These are phyloP conservation scores for Stomatorhinus ivindoensis DNA, from an alignment of 2,113 vertebrate genomes.

Conservation along the genomic window DNA sequence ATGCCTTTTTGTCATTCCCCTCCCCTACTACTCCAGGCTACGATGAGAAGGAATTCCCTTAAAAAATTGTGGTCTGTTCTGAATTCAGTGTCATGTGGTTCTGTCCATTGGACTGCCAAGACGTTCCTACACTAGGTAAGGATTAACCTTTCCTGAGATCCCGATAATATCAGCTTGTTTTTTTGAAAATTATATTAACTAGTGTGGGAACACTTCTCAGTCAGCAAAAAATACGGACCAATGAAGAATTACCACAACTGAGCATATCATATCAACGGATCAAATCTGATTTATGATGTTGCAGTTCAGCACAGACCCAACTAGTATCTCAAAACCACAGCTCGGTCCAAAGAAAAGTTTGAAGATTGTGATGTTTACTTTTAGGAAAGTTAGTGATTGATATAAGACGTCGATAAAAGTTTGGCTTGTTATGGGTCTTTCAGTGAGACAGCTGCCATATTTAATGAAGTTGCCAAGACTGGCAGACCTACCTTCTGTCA, in stretches of 20 bases:
- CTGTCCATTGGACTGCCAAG: background rate
- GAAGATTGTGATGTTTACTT: constrained; percentile 6
- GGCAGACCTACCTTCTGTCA: background rate
- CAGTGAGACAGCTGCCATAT: constrained; percentile 6
- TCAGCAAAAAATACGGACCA: background rate
- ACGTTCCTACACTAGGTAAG: background rate
- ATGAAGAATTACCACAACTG: background rate
- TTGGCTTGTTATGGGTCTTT: background rate
- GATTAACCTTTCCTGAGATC: background rate
- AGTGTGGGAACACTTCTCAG: background rate
- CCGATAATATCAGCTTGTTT: background rate
- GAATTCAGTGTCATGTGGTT: background rate
- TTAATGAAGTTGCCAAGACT: constrained; percentile 1
- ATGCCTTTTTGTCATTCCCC: background rate
- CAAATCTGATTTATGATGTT: background rate
- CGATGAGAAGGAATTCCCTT: background rate
- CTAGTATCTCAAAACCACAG: background rate
- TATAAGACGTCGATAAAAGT: background rate
- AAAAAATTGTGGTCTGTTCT: background rate
- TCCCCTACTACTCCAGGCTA: background rate
- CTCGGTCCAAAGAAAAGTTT: background rate
- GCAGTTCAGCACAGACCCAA: background rate
- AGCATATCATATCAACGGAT: background rate
- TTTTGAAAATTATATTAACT: background rate
- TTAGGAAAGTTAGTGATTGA: background rate